Conservation (phyloP, 2,113 vertebrate genomes). For the Carettochelys insculpta region DNA sequence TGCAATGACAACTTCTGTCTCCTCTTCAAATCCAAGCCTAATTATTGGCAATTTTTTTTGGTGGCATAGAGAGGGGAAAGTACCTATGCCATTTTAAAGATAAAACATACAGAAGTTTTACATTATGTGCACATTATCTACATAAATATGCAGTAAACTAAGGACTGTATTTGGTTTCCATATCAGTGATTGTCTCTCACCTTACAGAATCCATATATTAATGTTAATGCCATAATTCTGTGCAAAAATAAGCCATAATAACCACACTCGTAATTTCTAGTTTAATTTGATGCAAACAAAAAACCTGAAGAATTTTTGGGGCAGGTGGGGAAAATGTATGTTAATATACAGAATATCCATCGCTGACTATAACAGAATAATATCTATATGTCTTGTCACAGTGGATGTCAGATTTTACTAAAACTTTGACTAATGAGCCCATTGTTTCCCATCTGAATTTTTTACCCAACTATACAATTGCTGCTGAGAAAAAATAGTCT, state of each 20-base stretch:
- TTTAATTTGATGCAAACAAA: constrained; percentile 41
- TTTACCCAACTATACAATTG: constrained; percentile 37
- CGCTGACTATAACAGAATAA: constrained; percentile 16
- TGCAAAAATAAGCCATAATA: constrained; percentile 7
- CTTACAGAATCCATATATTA: neutral
- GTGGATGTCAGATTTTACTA: constrained; percentile 10
- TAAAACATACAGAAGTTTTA: neutral
- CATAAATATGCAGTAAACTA: neutral
- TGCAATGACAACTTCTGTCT: neutral
- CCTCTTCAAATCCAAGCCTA: neutral
- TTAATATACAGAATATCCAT: constrained; percentile 1
- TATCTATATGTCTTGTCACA: constrained; percentile 7
- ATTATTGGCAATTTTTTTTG: neutral
- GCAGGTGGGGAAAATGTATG: neutral
- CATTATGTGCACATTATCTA: neutral
- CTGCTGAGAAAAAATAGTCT: constrained; percentile 21
- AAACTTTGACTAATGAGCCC: constrained; percentile 46
- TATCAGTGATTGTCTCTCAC: neutral
- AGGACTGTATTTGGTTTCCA: neutral
- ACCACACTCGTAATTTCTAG: constrained; percentile 28
- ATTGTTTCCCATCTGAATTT: constrained; percentile 34
- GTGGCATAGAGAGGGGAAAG: neutral
- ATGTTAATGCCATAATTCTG: neutral
- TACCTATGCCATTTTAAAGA: neutral
- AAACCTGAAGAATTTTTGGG: neutral